Evolutionary conservation across 2,888 invertebrate species (phyloP).

Genomic region (Polymixis flavicincta): DNA sequence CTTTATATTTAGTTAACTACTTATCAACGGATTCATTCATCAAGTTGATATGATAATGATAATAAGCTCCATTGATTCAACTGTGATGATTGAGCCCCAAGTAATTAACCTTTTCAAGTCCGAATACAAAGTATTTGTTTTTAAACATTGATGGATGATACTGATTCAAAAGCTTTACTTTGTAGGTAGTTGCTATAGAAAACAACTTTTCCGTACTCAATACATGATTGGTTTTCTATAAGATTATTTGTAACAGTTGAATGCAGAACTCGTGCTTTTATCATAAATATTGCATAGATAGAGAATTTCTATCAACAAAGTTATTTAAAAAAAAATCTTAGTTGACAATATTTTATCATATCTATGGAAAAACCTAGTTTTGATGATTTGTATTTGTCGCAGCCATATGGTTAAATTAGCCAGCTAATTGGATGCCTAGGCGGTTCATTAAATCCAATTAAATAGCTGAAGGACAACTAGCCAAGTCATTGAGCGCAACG

Average conservation of each 20-base stretch:
- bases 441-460: no score
- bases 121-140: conserved; percentile 18
- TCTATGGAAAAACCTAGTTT: background rate
- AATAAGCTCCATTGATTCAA: conserved; percentile 35
- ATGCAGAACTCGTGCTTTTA: background rate
- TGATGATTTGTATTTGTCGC: no score
- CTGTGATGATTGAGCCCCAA: conserved; percentile 13
- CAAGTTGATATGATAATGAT: conserved; percentile 20
- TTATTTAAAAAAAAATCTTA: no score
- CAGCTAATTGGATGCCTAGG: no score
- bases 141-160: background rate
- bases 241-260: background rate
- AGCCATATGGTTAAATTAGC: no score
- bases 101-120: conserved; percentile 25
- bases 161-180: background rate
- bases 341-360: no score
- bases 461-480: no score
- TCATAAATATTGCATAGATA: no score
- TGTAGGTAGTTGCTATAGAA: conserved; percentile 1
- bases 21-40: background rate
- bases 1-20: conserved; percentile 4
- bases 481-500: no score
- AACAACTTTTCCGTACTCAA: conserved; percentile 7
- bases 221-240: conserved; percentile 22
- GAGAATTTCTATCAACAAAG: background rate